Evolutionary conservation across 2,113 vertebrate species (phyloP).

Genomic region (Porphyrio hochstetteri): DNA sequence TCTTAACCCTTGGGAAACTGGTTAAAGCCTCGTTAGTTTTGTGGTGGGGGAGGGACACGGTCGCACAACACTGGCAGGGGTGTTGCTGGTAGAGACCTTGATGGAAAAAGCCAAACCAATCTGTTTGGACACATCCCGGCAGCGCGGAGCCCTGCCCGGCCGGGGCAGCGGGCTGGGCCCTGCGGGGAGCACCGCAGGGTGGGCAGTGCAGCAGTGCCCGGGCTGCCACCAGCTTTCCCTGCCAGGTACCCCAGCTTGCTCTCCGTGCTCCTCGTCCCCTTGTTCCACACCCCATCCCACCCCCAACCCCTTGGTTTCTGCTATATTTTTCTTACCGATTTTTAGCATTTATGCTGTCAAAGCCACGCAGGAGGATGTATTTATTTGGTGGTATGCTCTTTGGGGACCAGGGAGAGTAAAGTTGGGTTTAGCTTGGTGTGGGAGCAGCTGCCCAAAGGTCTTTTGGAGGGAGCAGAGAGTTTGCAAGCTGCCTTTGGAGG

Average conservation of each 20-base stretch:
- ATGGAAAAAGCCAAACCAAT: too few species aligned
- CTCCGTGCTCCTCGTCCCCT: neutral
- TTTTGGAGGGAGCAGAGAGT: neutral
- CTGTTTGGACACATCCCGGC: neutral
- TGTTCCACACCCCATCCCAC: too few species aligned
- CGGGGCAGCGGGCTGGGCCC: neutral
- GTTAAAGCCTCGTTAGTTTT: neutral
- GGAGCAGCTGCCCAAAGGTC: neutral
- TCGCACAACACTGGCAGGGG: too few species aligned
- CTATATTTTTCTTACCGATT: rapidly evolving
- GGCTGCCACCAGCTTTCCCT: rapidly evolving
- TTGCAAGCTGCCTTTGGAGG: neutral
- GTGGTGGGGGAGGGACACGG: too few species aligned
- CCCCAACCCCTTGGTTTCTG: neutral
- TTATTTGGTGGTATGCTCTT: too few species aligned
- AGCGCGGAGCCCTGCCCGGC: neutral
- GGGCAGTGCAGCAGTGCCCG: rapidly evolving
- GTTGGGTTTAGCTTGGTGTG: rapidly evolving
- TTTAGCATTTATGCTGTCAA: rapidly evolving
- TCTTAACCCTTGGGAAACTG: neutral
- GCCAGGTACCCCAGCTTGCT: rapidly evolving
- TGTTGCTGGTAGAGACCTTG: neutral
- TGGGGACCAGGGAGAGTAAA: rapidly evolving
- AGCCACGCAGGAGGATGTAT: rapidly evolving
- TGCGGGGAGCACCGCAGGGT: neutral